phyloP scores from a whole-genome alignment of 2,888 invertebrate genomes.

The Meta bourneti region DNA sequence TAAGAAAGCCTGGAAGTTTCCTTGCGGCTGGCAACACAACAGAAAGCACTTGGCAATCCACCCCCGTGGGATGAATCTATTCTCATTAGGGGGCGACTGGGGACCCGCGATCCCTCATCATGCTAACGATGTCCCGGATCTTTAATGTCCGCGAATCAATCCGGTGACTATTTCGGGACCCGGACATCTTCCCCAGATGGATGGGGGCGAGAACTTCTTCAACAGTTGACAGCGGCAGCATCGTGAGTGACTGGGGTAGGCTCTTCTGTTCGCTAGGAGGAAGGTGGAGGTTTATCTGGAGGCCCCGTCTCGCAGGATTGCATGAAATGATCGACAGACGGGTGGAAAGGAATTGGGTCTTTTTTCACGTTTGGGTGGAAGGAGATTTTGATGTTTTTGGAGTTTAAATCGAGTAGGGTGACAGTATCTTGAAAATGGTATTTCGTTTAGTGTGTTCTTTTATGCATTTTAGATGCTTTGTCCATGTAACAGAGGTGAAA shows the following conservation, averaged over 20 bases:
- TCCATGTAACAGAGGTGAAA: too few species aligned
- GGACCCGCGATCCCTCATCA: conserved; percentile 73
- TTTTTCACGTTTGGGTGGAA: not conserved
- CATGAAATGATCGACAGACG: not conserved
- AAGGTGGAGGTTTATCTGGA: conserved; percentile 9
- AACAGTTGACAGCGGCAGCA: conserved; percentile 43
- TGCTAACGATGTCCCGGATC: conserved; percentile 70
- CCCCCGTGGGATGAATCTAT: conserved; percentile 63
- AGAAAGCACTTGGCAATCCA: conserved; percentile 71
- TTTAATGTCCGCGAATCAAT: conserved; percentile 73
- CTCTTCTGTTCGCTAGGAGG: not conserved
- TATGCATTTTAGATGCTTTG: too few species aligned
- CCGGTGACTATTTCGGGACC: conserved; percentile 37
- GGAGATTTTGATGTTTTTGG: conserved; percentile 1
- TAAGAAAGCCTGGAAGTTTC: conserved; percentile 43
- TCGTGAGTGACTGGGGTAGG: not conserved
- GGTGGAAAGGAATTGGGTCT: not conserved
- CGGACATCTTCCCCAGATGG: conserved; percentile 39
- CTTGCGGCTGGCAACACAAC: conserved; percentile 71
- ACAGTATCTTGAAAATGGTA: too few species aligned
- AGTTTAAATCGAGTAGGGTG: not conserved
- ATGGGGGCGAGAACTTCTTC: conserved; percentile 21
- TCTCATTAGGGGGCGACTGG: conserved; percentile 61
- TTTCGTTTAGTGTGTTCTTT: too few species aligned
- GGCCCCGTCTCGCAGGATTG: not conserved